A percentile compares a stretch with the other conserved stretches of the same genome.
Conservation (phyloP, 2,888 invertebrate species). For the Steinernema scapterisci region DNA sequence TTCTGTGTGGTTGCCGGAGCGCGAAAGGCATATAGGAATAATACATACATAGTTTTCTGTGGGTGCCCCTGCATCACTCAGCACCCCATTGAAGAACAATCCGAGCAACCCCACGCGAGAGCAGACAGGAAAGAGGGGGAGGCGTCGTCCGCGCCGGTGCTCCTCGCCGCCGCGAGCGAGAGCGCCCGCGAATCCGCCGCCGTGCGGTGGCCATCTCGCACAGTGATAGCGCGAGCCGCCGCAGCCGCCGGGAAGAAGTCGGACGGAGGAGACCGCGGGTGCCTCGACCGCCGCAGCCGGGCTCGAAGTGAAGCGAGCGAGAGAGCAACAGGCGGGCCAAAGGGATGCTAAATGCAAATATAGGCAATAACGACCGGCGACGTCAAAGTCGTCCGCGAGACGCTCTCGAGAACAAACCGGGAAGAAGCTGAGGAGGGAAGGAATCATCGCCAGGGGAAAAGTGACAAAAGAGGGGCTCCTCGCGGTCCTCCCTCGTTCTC, state of each 20-base stretch:
- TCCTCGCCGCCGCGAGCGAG: background rate
- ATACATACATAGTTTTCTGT: slow-evolving; percentile 20
- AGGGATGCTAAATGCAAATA: slow-evolving; percentile 29
- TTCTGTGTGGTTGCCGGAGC: background rate
- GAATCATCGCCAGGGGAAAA: background rate
- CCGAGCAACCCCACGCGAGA: slow-evolving; percentile 24
- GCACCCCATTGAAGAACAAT: slow-evolving; percentile 16
- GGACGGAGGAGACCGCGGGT: too few relatives aligned
- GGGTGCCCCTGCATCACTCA: slow-evolving; percentile 30
- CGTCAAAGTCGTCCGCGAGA: slow-evolving; percentile 14
- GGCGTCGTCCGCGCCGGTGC: background rate
- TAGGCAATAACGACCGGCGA: slow-evolving; percentile 22
- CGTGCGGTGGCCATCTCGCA: slow-evolving; percentile 3
- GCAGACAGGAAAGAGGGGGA: slow-evolving; percentile 27
- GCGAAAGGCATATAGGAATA: slow-evolving; percentile 30
- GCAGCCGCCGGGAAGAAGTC: too few relatives aligned
- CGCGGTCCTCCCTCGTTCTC: background rate
- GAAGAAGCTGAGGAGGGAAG: background rate
- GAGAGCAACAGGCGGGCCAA: slow-evolving; percentile 24
- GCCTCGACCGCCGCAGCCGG: too few relatives aligned
- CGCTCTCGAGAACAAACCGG: background rate
- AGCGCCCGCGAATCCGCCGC: background rate
- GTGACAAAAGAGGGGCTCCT: background rate
- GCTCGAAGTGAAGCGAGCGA: too few relatives aligned
- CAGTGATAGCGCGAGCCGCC: slow-evolving; percentile 1